A percentile compares a stretch with the other conserved stretches of the same genome.
phyloP scores from a whole-genome alignment of 2,113 vertebrate species.

The Engystomops pustulosus region DNA sequence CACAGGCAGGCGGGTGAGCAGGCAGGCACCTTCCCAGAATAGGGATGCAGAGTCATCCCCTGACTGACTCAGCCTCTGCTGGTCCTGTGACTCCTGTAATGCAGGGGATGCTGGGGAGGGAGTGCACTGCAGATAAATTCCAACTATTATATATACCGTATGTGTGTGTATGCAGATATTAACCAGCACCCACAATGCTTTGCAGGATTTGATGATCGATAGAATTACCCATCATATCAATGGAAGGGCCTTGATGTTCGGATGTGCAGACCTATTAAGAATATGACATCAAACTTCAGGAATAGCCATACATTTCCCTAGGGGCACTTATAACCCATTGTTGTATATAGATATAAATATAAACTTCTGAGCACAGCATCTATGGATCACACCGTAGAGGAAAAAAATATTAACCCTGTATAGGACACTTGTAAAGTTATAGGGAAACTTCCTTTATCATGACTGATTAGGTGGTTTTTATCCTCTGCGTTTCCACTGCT shows the following conservation, averaged over 20 bases:
- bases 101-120: slow-evolving; percentile 72
- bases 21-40: slow-evolving; percentile 69
- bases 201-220: slow-evolving; percentile 29
- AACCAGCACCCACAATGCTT: slow-evolving; percentile 36
- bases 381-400: no score
- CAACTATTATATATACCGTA: slow-evolving; percentile 33
- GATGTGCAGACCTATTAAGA: neutral
- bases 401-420: no score
- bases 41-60: slow-evolving; percentile 69
- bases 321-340: no score
- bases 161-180: slow-evolving; percentile 17
- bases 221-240: neutral
- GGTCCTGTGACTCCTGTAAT: slow-evolving; percentile 75
- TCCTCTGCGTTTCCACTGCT: no score
- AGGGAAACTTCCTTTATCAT: no score
- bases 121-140: slow-evolving; percentile 64
- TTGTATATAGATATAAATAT: no score
- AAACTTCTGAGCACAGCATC: no score
- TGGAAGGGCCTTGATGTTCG: neutral
- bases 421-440: no score
- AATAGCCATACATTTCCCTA: neutral
- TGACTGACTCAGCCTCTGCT: slow-evolving; percentile 72
- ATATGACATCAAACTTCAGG: neutral
- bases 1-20: slow-evolving; percentile 64
- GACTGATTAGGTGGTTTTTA: no score